phyloP scores from a whole-genome alignment of 2,888 invertebrate species.

The Troides helena region DNA sequence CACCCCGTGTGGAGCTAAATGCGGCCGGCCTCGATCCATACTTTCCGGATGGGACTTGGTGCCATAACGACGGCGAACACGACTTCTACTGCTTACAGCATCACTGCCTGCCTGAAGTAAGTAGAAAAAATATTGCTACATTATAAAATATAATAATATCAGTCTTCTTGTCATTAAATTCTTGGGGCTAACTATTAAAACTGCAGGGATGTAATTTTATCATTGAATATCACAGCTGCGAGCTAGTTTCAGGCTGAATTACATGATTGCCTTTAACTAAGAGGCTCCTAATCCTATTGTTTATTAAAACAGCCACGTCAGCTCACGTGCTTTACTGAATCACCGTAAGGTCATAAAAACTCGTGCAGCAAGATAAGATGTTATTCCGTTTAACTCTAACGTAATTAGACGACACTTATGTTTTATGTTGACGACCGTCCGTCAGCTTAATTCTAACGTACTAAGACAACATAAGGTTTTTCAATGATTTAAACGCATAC shows the following conservation, averaged over 20 bases:
- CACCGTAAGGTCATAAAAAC: slow-evolving; percentile 42
- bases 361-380: slow-evolving; percentile 33
- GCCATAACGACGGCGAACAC: slow-evolving; percentile 82
- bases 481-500: not conserved
- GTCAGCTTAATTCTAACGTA: not conserved
- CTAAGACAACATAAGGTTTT: not conserved
- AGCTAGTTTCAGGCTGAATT: slow-evolving; percentile 18
- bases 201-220: not conserved
- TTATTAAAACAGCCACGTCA: slow-evolving; percentile 57
- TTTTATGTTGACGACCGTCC: slow-evolving; percentile 1
- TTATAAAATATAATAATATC: not conserved
- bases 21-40: slow-evolving; percentile 86
- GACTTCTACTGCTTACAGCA: slow-evolving; percentile 87
- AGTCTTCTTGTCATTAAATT: not conserved
- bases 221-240: not conserved
- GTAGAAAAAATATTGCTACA: slow-evolving; percentile 6
- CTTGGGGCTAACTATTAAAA: no score
- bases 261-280: slow-evolving; percentile 21
- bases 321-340: slow-evolving; percentile 56
- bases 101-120: slow-evolving; percentile 86
- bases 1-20: slow-evolving; percentile 87
- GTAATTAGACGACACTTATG: slow-evolving; percentile 1
- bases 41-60: slow-evolving; percentile 91
- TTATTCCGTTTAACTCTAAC: slow-evolving; percentile 17
- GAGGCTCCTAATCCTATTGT: slow-evolving; percentile 51